A percentile compares a stretch with the other conserved stretches of the same genome.
phyloP scores from a whole-genome alignment of 2,113 vertebrate species.

The Tenrec ecaudatus region DNA sequence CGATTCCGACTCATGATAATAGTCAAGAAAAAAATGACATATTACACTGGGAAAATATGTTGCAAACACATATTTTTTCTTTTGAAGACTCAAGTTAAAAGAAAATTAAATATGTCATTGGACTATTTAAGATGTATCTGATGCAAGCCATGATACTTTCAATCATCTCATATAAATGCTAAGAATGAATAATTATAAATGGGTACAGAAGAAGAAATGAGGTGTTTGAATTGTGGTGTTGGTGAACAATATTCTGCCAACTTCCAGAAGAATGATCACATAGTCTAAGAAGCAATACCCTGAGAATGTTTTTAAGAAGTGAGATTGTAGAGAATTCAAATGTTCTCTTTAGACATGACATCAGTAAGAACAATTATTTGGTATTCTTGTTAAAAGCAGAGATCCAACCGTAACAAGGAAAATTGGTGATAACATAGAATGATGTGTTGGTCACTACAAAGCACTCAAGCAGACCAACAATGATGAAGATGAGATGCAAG shows the following conservation, averaged over 20 bases:
- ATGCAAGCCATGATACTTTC: not conserved
- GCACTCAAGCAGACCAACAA: too few species aligned
- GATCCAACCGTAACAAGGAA: too few species aligned
- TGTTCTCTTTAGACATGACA: not conserved
- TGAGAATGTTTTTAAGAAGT: not conserved
- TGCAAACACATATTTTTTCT: too few species aligned
- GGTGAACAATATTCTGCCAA: not conserved
- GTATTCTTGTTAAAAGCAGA: too few species aligned
- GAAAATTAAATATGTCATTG: not conserved
- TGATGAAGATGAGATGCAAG: too few species aligned
- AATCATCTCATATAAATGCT: not conserved
- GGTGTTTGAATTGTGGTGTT: not conserved
- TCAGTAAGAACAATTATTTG: not conserved
- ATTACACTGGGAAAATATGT: too few species aligned
- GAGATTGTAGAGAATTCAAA: not conserved
- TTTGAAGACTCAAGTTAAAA: not conserved
- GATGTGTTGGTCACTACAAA: too few species aligned
- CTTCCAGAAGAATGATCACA: not conserved
- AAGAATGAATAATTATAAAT: too few species aligned
- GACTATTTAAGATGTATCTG: not conserved
- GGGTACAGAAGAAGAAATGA: too few species aligned
- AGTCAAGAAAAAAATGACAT: too few species aligned
- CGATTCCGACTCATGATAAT: too few species aligned
- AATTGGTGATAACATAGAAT: too few species aligned
- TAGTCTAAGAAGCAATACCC: not conserved